Base-by-base conservation (phyloP, 2,113 vertebrate species). In the Ailurus styani region DNA sequence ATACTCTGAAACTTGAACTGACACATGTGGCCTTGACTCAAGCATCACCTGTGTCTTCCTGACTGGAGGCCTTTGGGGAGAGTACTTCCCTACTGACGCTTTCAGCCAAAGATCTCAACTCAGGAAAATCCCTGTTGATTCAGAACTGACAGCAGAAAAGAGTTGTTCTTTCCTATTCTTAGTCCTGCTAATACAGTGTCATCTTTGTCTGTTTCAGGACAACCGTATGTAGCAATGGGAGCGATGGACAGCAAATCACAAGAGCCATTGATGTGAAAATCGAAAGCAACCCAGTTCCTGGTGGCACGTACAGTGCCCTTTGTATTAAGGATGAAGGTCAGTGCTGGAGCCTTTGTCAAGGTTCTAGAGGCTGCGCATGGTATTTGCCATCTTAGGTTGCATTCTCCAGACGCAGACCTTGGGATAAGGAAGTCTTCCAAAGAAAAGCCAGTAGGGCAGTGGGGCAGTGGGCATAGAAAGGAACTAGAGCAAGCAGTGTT, bases 291-390 rank as follows among this genome's bases (percentile, higher is more conserved):
- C 99, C 99, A 5, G 98, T 98, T 91, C 98, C 99, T 10, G 96
- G 97, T 66, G 96, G 98, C 83, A 97, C 96, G 68, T 98, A 99
- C 98, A 98, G 98, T 55, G 99, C 99, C 83, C 99, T 99, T 98
- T 99, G 99, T 97, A 98, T 99, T 95, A 99, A 99, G 98, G 99
- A 99, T 96, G 99, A 98, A 99, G 99, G 99, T 99, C 97, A 99
- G 99, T 98, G 75, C 57, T 37, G n/a, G 84, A 34, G 27, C 72
- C 91, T 83, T 85, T 93, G 79, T 93, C 72, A 93, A 89, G 97
- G 95, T 62, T 55, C 27, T 17, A 27, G 15, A 84, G 45, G 60
- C 0, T 54, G 25, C 45, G 55, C 23, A 1, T 70, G 82, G 54
- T 25, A 23, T 4, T 60, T 40, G 40, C 47, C 45, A 3, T 70